Percentiles rank a stretch among this genome's conserved stretches.
phyloP scores from a whole-genome alignment of 2,797 vertebrate species.

The Tangara arthus region DNA sequence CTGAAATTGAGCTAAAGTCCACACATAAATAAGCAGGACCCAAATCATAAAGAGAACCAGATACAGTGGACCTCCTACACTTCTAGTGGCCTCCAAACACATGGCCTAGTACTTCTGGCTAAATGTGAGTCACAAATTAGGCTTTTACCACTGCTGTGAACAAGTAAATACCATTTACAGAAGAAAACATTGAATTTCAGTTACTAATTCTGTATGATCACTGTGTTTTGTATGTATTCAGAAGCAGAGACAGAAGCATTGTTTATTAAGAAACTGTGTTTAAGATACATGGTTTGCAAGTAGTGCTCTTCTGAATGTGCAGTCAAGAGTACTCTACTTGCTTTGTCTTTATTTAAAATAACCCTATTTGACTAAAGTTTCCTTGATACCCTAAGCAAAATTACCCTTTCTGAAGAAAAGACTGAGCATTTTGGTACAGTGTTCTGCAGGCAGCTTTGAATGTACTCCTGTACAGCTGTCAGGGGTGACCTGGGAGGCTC shows the following conservation, averaged over 20 bases:
- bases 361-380: background rate
- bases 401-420: background rate
- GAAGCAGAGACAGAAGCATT: background rate
- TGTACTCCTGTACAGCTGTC: background rate
- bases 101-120: slow-evolving; percentile 28
- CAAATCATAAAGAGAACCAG: background rate
- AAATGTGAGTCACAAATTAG: slow-evolving; percentile 7
- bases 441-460: background rate
- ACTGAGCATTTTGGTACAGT: background rate
- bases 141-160: slow-evolving; percentile 15
- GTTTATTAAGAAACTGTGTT: slow-evolving; percentile 36
- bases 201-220: slow-evolving; percentile 3
- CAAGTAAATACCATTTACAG: background rate
- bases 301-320: background rate
- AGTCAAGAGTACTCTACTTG: background rate
- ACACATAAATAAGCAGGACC: background rate
- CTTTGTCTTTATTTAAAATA: background rate
- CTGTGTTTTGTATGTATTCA: slow-evolving; percentile 23
- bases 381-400: background rate
- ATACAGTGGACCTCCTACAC: background rate
- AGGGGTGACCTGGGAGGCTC: background rate
- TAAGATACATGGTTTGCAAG: background rate
- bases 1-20: slow-evolving; percentile 16
- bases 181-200: slow-evolving; percentile 33
- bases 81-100: background rate